Percentiles rank a stretch among this genome's conserved stretches.
Conservation (phyloP, 2,888 invertebrate genomes). For the Beris morrisii region DNA sequence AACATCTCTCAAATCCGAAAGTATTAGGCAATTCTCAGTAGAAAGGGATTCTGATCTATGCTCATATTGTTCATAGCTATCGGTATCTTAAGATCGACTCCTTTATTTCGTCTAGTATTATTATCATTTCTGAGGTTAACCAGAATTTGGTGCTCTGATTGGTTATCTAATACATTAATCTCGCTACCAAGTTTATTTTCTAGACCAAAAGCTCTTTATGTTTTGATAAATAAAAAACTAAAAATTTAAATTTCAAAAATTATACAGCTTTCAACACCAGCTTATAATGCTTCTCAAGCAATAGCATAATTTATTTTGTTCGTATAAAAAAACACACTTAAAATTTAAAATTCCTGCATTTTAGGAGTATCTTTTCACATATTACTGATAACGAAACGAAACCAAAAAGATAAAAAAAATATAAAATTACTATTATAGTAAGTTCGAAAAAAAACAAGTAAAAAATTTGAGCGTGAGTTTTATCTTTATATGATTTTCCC, state of each 20-base stretch:
- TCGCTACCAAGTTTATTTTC: too few relatives aligned
- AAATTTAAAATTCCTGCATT: constrained; percentile 12
- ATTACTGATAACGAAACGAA: constrained; percentile 49
- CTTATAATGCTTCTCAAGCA: constrained; percentile 32
- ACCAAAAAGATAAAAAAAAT: constrained; percentile 3
- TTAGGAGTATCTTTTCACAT: constrained; percentile 56
- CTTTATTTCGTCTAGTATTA: too few relatives aligned
- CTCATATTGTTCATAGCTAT: too few relatives aligned
- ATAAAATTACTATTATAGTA: constrained; percentile 34
- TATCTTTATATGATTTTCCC: constrained; percentile 14
- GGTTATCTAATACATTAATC: too few relatives aligned
- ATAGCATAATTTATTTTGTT: constrained; percentile 3
- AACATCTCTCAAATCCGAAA: too few relatives aligned
- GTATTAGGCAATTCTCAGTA: too few relatives aligned
- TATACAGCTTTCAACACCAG: constrained; percentile 16
- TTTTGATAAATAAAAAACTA: neutral
- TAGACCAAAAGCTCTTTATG: neutral
- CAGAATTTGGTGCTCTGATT: too few relatives aligned
- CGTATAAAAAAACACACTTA: constrained; percentile 2
- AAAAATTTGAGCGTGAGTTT: constrained; percentile 25
- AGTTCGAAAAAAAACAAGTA: constrained; percentile 15
- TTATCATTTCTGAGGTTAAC: too few relatives aligned
- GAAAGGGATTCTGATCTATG: too few relatives aligned
- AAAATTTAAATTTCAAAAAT: neutral
- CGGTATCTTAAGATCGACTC: too few relatives aligned